Base-by-base conservation (phyloP, 1,140 invertebrate species). In the Pinna nobilis region DNA sequence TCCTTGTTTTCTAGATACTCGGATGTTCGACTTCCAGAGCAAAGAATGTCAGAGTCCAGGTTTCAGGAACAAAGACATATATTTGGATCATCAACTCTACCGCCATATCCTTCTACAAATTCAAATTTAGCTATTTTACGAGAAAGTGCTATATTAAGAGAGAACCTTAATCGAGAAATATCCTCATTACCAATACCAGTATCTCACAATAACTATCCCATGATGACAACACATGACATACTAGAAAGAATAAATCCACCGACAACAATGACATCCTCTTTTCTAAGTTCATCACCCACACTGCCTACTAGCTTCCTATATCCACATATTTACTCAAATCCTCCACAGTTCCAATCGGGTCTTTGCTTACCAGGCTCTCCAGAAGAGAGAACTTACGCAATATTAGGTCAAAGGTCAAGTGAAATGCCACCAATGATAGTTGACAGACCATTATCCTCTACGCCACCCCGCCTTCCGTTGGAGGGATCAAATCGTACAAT, bases 111-210 rank as follows among this genome's bases (percentile, higher is more conserved):
- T 32, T 69, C 77, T 25, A 77, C 74, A 53, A 78, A 72, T 57
- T 81, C 82, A 13, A 85, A 84, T 68, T 70, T 85, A 23, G 76
- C 76, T 25, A 85, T 84, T 51, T 60, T 85, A 23, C 75, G 82
- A 63, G 84, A 85, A 70, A 85, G 84, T 57, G 63, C 78, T 28
- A 82, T 82, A 49, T 50, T 84, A n/a, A 77, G 82, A 70, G 83
- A 84, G 64, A 84, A 59, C 37, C 39, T 61, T 13, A 63, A 79
- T 50, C 76, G 83, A 30, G 82, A 81, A 5, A 78, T 85, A 33
- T 74, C 79, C 5, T 63, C 78, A 32, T 30, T 81, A 11, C 60
- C 82, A 20, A 61, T 79, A 23, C 64, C 79, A n/a, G 37, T 64
- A 1, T 69, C 78, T 18, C 79, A 80, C 53, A 77, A 74, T 23